Evolutionary conservation across 37 sponge, comb jelly and placozoan species (phyloP).

Genomic region (Cladorhizidae sp.): DNA sequence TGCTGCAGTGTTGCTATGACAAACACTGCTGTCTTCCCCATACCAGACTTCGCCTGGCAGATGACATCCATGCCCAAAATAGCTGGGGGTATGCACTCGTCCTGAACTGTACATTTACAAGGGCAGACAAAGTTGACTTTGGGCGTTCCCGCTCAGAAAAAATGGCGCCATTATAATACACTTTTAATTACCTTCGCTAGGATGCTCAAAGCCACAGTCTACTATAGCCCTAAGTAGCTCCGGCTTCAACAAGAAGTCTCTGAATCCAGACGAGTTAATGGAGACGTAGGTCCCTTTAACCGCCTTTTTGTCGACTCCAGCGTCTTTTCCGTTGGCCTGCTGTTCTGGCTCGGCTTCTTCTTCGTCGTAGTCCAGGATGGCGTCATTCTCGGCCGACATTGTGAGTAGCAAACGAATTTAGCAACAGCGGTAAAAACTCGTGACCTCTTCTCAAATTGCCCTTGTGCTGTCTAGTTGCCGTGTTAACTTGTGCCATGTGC

Average conservation of each 20-base stretch:
- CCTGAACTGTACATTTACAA: constrained; percentile 87
- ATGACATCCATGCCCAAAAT: constrained; percentile 98
- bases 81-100: constrained; percentile 99
- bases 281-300: constrained; percentile 97
- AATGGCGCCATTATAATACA: neutral
- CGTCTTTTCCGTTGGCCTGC: constrained; percentile 28
- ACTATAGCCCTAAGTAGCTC: constrained; percentile 95
- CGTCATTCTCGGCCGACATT: constrained; percentile 35
- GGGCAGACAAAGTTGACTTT: neutral
- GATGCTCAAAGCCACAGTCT: constrained; percentile 99
- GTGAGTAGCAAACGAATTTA: no score
- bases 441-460: no score
- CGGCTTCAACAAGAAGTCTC: constrained; percentile 98
- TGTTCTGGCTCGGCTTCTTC: constrained; percentile 71
- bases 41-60: constrained; percentile 99
- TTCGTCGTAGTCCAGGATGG: constrained; percentile 90
- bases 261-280: constrained; percentile 97
- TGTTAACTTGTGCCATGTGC: no score
- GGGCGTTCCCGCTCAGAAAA: neutral
- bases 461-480: no score
- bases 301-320: constrained; percentile 58
- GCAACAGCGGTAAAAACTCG: no score
- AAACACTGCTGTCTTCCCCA: constrained; percentile 99
- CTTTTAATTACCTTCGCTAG: constrained; percentile 92
- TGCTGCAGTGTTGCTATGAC: constrained; percentile 98